phyloP scores from a whole-genome alignment of 2,888 invertebrate genomes.

The Drosophila pseudotakahashii region DNA sequence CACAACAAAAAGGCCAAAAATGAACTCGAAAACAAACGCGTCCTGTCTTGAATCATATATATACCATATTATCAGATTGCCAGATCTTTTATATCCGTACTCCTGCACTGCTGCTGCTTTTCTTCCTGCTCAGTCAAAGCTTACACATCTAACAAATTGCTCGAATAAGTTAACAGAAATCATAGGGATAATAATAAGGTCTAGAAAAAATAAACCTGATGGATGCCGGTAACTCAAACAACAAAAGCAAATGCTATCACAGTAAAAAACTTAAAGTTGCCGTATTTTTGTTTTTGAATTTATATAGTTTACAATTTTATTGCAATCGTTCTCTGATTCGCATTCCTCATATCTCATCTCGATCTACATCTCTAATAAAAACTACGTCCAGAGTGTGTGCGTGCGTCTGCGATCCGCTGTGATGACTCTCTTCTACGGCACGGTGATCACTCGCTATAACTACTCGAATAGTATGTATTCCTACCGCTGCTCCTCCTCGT shows the following conservation, averaged over 20 bases:
- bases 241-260: constrained; percentile 81
- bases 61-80: not conserved
- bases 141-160: constrained; percentile 75
- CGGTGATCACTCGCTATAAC: constrained; percentile 11
- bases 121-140: constrained; percentile 62
- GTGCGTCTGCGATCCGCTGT: constrained; percentile 25
- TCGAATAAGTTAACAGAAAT: constrained; percentile 38
- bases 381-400: constrained; percentile 28
- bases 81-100: constrained; percentile 15
- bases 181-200: constrained; percentile 32
- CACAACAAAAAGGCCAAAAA: constrained; percentile 31
- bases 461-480: constrained; percentile 19
- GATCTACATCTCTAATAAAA: constrained; percentile 12
- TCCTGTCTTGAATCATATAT: constrained; percentile 23
- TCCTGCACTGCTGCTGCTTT: constrained; percentile 48
- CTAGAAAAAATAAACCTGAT: constrained; percentile 38
- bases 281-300: constrained; percentile 48
- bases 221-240: constrained; percentile 41
- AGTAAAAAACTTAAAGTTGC: constrained; percentile 81
- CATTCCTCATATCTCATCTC: constrained; percentile 1
- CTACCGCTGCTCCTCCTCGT: constrained; percentile 53
- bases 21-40: constrained; percentile 54
- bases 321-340: constrained; percentile 47
- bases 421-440: constrained; percentile 17
- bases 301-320: constrained; percentile 54